Evolutionary conservation across 1,140 invertebrate genomes (phyloP).

Genomic region (Potamilus streckersoni): DNA sequence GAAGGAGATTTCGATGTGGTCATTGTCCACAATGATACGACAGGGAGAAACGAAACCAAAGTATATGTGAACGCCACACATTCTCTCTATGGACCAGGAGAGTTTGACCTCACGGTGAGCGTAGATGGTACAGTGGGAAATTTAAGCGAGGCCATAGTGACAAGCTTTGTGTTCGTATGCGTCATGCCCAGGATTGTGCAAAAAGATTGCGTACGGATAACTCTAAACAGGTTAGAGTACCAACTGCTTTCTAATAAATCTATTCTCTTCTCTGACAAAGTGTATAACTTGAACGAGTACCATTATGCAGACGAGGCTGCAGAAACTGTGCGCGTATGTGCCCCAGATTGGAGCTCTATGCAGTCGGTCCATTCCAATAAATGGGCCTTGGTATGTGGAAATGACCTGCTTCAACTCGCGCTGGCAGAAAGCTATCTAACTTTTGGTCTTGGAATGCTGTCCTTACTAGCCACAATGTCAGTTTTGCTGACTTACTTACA

Average conservation of each 20-base stretch:
- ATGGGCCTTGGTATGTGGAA: constrained; percentile 31
- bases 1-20: constrained; percentile 41
- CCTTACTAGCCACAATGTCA: constrained; percentile 49
- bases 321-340: constrained; percentile 45
- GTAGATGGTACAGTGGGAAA: constrained; percentile 39
- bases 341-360: constrained; percentile 33
- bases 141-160: constrained; percentile 28
- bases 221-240: constrained; percentile 67
- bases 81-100: constrained; percentile 41
- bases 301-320: constrained; percentile 38
- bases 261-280: constrained; percentile 38
- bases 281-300: constrained; percentile 45
- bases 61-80: constrained; percentile 52
- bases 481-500: constrained; percentile 67
- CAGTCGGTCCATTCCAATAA: not conserved
- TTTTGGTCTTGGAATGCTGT: constrained; percentile 54
- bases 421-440: constrained; percentile 52
- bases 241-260: constrained; percentile 36
- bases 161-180: constrained; percentile 47
- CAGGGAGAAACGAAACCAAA: constrained; percentile 25
- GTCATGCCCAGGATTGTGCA: constrained; percentile 50
- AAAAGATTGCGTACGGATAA: constrained; percentile 63
- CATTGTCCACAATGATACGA: constrained; percentile 4
- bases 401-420: constrained; percentile 31
- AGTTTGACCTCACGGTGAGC: constrained; percentile 54